Base-by-base conservation (phyloP, 1,140 invertebrate genomes). In the Cardiocondyla obscurior region DNA sequence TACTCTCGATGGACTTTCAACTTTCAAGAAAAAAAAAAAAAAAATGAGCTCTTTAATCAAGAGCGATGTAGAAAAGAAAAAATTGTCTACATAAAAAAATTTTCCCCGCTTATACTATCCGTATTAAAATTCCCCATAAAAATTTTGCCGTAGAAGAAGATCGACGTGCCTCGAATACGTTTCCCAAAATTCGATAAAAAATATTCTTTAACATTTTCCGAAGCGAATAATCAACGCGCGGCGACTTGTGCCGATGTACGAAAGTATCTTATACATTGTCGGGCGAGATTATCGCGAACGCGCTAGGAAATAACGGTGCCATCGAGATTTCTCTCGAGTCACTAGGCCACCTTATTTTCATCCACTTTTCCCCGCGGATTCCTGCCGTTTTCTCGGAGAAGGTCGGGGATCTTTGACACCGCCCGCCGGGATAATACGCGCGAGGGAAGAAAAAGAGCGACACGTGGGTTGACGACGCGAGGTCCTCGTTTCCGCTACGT, bases 401-500 rank as follows among this genome's bases (percentile, higher is more conserved):
- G 69, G 46, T 85, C 69, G 70, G 8, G 49, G 62, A 82, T 77
- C 85, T 82, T 70, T 82, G 77, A 83, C 55, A 88, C 76, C 5
- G 30, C 30, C 30, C 46, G 30, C 33, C 49, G 22, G 22, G 70
- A 74, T 69, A 55, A 73, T 73, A 46, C n/a, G 12, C 16, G 22
- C 19, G 1, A 58, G 10, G 12, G 6, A 30, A 3, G 33, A 12
- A 28, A 28, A 76, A 14, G 33, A 14, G 33, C 10, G 22, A 85
- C 30, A 72, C 49, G 14, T 22, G 36, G 44, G 14, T 70, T 83
- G 44, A 82, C 36, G 19, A 82, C 51, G 69, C 74, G 44, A 62
- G 82, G 77, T 55, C 62, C 84, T 86, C 84, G 55, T 86, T 85
- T 77, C 82, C 84, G 49, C 49, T 70, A 16, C 53, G 64, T 64